phyloP scores from a whole-genome alignment of 1,140 invertebrate genomes.

The Uloborus diversus region DNA sequence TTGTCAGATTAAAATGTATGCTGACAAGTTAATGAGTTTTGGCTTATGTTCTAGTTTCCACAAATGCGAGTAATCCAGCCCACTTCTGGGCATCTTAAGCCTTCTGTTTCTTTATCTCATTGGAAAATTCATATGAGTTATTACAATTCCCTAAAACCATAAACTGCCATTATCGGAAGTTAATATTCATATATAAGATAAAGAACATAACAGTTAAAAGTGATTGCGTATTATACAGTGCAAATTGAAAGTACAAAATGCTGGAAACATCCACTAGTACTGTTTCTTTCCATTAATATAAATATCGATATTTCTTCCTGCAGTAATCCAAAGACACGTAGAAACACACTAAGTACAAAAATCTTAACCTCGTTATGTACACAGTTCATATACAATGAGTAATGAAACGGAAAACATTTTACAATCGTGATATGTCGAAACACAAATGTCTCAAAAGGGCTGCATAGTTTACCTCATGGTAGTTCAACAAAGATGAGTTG shows the following conservation, averaged over 20 bases:
- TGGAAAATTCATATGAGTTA: too few relatives aligned
- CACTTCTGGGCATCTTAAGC: too few relatives aligned
- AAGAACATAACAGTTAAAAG: too few relatives aligned
- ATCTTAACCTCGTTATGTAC: constrained; percentile 47
- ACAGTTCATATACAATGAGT: constrained; percentile 39
- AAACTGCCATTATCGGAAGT: too few relatives aligned
- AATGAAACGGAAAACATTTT: constrained; percentile 21
- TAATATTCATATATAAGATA: too few relatives aligned
- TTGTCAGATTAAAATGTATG: too few relatives aligned
- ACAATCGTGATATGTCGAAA: constrained; percentile 50
- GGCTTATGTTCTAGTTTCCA: too few relatives aligned
- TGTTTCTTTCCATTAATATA: constrained; percentile 1
- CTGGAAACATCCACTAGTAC: constrained; percentile 36
- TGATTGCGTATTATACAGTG: neutral
- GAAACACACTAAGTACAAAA: constrained; percentile 55
- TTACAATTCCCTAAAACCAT: too few relatives aligned
- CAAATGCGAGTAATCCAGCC: too few relatives aligned
- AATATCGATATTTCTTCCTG: constrained; percentile 22
- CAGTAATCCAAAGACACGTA: constrained; percentile 28
- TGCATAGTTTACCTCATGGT: constrained; percentile 25
- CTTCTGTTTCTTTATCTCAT: too few relatives aligned
- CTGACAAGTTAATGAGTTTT: too few relatives aligned
- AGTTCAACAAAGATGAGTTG: neutral
- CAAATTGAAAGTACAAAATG: constrained; percentile 16
- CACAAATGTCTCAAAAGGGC: constrained; percentile 19